Percentiles rank a stretch among this genome's conserved stretches.
phyloP scores from a whole-genome alignment of 2,797 vertebrate species.

The Mus caroli region DNA sequence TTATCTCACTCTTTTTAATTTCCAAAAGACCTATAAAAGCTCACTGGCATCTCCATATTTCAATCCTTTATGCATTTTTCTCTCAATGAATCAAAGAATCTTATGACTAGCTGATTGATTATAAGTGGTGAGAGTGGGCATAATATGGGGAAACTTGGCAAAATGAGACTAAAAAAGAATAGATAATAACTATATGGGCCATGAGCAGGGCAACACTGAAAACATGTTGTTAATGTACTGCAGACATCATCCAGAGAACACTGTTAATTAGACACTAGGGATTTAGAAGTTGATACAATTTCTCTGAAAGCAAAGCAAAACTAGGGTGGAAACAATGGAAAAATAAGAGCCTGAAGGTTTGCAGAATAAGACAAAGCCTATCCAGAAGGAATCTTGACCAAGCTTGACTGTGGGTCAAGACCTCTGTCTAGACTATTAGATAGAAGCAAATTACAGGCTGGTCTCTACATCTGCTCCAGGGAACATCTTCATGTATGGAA shows the following conservation, averaged over 20 bases:
- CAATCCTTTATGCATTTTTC: neutral
- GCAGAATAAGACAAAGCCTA: neutral
- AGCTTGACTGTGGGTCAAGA: neutral
- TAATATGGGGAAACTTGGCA: neutral
- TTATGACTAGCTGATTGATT: neutral
- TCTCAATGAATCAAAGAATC: neutral
- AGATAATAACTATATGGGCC: neutral
- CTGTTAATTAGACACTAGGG: neutral
- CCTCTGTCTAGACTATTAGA: rapidly evolving
- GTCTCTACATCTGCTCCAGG: neutral
- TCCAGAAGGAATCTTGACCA: neutral
- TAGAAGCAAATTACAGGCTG: no score
- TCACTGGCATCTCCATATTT: neutral
- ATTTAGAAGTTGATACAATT: neutral
- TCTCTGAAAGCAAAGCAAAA: neutral
- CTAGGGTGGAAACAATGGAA: neutral
- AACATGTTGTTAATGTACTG: neutral
- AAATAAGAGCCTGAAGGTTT: neutral
- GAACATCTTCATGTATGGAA: neutral
- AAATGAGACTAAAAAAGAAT: neutral
- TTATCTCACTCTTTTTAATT: neutral
- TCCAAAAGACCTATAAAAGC: neutral
- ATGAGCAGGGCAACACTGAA: neutral
- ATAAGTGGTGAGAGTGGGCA: neutral
- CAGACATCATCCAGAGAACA: neutral